A percentile compares a stretch with the other conserved stretches of the same genome.
These are phyloP conservation scores for Napeogenes inachia DNA, from an alignment of 2,888 invertebrate species.

Conservation along the genomic window DNA sequence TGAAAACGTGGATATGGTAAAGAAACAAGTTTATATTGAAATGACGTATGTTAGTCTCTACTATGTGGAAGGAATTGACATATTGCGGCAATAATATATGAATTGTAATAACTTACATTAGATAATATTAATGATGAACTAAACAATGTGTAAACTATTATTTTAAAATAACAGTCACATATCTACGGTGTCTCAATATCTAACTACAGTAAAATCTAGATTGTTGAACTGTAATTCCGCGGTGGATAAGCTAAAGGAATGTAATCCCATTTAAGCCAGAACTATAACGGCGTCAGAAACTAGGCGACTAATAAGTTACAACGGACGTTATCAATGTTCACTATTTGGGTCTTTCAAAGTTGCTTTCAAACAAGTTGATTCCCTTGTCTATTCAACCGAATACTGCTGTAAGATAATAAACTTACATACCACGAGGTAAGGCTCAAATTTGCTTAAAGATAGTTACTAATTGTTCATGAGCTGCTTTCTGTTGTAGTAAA, in stretches of 20 bases:
- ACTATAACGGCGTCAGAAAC: background rate
- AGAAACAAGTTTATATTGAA: too few relatives aligned
- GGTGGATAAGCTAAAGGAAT: background rate
- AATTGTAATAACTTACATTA: too few relatives aligned
- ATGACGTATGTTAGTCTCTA: too few relatives aligned
- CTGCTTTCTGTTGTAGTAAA: background rate
- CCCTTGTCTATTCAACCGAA: constrained; percentile 15
- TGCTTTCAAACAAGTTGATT: constrained; percentile 14
- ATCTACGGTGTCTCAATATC: too few relatives aligned
- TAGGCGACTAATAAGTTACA: constrained; percentile 1
- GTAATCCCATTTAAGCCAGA: background rate
- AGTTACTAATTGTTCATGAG: background rate
- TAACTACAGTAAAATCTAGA: background rate
- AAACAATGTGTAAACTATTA: too few relatives aligned
- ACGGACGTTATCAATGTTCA: constrained; percentile 10
- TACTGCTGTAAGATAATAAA: constrained; percentile 15
- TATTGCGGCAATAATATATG: too few relatives aligned
- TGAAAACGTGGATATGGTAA: too few relatives aligned
- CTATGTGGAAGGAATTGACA: too few relatives aligned
- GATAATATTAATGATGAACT: too few relatives aligned
- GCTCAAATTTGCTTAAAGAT: constrained; percentile 13
- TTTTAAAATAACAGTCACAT: too few relatives aligned
- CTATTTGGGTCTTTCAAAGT: constrained; percentile 13
- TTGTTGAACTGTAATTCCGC: background rate
- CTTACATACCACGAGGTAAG: constrained; percentile 12